A percentile compares a stretch with the other conserved stretches of the same genome.
Evolutionary conservation across 2,888 invertebrate species (phyloP).

Genomic region (Steinernema hermaphroditum): DNA sequence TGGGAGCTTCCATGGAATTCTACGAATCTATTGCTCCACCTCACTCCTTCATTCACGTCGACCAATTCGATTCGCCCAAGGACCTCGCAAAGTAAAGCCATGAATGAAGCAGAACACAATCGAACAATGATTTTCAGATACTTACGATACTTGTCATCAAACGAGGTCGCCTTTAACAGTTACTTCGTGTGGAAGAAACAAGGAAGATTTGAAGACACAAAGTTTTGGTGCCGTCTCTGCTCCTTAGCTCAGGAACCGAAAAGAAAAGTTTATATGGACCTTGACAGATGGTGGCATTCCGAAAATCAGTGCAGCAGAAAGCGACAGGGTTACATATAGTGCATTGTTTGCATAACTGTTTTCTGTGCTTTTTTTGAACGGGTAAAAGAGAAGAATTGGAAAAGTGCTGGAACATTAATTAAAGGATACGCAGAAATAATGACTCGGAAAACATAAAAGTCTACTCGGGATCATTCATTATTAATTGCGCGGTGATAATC

Average conservation of each 20-base stretch:
- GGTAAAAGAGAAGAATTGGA: background rate
- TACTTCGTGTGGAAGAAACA: slow-evolving; percentile 44
- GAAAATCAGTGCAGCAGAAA: slow-evolving; percentile 19
- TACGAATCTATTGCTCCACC: slow-evolving; percentile 45
- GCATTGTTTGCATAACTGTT: background rate
- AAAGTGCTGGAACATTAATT: background rate
- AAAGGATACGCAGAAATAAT: background rate
- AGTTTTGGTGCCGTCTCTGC: slow-evolving; percentile 42
- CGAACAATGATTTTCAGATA: slow-evolving; percentile 41
- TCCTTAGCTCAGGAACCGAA: slow-evolving; percentile 30
- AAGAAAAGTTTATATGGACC: slow-evolving; percentile 36
- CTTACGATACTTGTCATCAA: slow-evolving; percentile 35
- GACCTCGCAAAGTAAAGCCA: slow-evolving; percentile 39
- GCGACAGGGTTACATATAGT: slow-evolving; percentile 1
- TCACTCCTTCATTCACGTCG: slow-evolving; percentile 47
- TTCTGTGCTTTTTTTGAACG: background rate
- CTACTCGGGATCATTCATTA: background rate
- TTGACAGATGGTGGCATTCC: slow-evolving; percentile 40
- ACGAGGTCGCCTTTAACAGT: slow-evolving; percentile 36
- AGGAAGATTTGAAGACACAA: slow-evolving; percentile 32
- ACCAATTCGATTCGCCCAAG: slow-evolving; percentile 40
- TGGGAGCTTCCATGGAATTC: slow-evolving; percentile 40
- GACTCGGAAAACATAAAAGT: background rate
- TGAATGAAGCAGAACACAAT: slow-evolving; percentile 9
- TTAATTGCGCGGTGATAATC: slow-evolving; percentile 10